Base-by-base conservation (phyloP, 2,797 vertebrate genomes). In the Bradypodion ventrale region DNA sequence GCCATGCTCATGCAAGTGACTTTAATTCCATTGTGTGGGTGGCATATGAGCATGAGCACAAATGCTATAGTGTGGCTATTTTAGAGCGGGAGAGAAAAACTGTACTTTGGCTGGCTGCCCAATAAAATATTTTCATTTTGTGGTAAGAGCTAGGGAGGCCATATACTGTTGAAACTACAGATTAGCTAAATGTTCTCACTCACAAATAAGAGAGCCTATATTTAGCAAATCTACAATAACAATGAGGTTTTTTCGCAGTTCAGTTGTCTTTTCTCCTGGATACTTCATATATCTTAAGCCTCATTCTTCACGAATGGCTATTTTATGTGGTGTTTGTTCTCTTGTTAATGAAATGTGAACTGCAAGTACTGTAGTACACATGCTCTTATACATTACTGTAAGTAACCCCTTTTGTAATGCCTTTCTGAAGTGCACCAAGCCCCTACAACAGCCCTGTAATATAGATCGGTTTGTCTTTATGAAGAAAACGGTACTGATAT, bases 151-250 rank as follows among this genome's bases (percentile, higher is more conserved):
- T 76, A 66, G 74, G 86, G 75, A 75, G 69, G 9, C 44, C 8
- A 80, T 88, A 49, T 87, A 75, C 80, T 37, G 23, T 42, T 79
- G 35, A 77, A 89, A 85, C 87, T 84, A n/a, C 42, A 60, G 65
- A 81, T 87, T 49, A 75, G 49, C 25, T 32, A 52, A 68, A 65
- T 56, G 23, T 62, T 76, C 9, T 32, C 35, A 29, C 25, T 10
- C 25, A 49, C 46, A 37, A 65, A 46, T 70, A n/a, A 37, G 35
- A 16, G 16, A 56, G 32, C n/a, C 12, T 76, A 32, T 37, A 46
- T 42, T 88, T 86, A 89, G 69, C 83, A 84, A 80, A 85, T 84
- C 68, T 85, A 0, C 32, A 86, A 80, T 40, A 90, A 46, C 4
- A 35, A 84, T 73, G 25, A 10, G 29, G 5, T 77, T 77, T 76